These are phyloP conservation scores for Etheostoma nigrum DNA, from an alignment of 2,797 vertebrate species.

Conservation along the genomic window DNA sequence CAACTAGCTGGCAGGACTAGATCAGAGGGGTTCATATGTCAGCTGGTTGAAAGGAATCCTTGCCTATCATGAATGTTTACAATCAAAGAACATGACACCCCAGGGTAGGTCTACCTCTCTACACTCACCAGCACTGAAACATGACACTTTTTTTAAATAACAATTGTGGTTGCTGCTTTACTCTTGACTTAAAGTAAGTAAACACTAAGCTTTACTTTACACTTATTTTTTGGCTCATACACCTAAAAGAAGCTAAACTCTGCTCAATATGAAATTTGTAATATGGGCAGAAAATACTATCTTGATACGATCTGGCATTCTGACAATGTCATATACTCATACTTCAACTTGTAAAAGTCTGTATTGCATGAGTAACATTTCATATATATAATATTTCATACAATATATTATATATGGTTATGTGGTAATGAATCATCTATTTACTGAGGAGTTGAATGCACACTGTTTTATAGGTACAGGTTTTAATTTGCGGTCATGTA, in stretches of 20 bases:
- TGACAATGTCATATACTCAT: not conserved
- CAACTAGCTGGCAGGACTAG: conserved; percentile 25
- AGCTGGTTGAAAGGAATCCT: conserved; percentile 50
- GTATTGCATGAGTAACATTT: not conserved
- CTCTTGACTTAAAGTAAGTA: conserved; percentile 26
- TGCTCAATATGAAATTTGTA: conserved; percentile 5
- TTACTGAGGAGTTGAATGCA: conserved; percentile 30
- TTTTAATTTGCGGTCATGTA: conserved; percentile 37
- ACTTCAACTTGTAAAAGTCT: conserved; percentile 19
- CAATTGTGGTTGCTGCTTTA: conserved; percentile 9
- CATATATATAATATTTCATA: too few species aligned
- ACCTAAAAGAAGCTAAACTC: conserved; percentile 20
- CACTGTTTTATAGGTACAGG: conserved; percentile 19
- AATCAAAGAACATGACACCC: conserved; percentile 36
- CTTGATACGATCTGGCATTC: conserved; percentile 9
- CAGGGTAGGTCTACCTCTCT: not conserved
- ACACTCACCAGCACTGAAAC: conserved; percentile 18
- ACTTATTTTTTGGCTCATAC: conserved; percentile 35
- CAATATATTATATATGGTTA: not conserved
- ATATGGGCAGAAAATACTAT: not conserved
- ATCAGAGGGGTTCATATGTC: conserved; percentile 53
- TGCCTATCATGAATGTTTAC: conserved; percentile 32
- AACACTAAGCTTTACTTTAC: conserved; percentile 24
- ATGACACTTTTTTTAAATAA: conserved; percentile 28
- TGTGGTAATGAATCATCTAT: conserved; percentile 23